A percentile compares a stretch with the other conserved stretches of the same genome.
These are phyloP conservation scores for Acleris cristana DNA, from an alignment of 2,888 invertebrate genomes.

Conservation along the genomic window DNA sequence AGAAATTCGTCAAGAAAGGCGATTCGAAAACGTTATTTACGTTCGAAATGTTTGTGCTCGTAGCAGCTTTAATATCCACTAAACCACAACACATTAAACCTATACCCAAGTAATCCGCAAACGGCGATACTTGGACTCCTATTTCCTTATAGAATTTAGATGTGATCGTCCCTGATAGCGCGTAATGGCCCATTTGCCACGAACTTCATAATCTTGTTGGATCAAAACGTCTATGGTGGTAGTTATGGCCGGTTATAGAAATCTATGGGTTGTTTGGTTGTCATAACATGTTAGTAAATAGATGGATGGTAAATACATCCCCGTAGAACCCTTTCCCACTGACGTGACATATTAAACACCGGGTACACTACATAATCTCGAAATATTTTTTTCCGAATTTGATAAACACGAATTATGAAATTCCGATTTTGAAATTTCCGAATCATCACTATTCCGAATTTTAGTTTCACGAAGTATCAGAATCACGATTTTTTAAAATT, in stretches of 20 bases:
- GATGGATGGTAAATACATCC: not conserved
- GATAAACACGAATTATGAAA: no score
- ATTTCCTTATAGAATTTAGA: slow-evolving; percentile 53
- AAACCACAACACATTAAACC: slow-evolving; percentile 5
- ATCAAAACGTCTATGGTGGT: slow-evolving; percentile 3
- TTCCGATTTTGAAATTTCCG: no score
- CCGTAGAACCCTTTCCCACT: no score
- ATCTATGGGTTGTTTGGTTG: not conserved
- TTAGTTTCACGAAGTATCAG: no score
- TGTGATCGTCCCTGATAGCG: slow-evolving; percentile 47
- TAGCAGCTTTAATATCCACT: not conserved
- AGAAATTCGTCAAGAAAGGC: no score
- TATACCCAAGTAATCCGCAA: slow-evolving; percentile 5
- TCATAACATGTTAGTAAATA: not conserved
- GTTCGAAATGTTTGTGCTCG: no score
- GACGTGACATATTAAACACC: not conserved
- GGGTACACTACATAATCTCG: no score
- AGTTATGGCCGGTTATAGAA: not conserved
- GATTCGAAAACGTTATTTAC: no score
- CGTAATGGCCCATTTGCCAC: slow-evolving; percentile 48
- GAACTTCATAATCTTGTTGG: slow-evolving; percentile 42
- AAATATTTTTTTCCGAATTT: no score
- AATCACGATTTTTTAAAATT: no score
- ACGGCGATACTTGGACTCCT: slow-evolving; percentile 41
- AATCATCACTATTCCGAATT: no score